These are phyloP conservation scores for Synodontis membranacea DNA, from an alignment of 2,113 vertebrate species.

Conservation along the genomic window DNA sequence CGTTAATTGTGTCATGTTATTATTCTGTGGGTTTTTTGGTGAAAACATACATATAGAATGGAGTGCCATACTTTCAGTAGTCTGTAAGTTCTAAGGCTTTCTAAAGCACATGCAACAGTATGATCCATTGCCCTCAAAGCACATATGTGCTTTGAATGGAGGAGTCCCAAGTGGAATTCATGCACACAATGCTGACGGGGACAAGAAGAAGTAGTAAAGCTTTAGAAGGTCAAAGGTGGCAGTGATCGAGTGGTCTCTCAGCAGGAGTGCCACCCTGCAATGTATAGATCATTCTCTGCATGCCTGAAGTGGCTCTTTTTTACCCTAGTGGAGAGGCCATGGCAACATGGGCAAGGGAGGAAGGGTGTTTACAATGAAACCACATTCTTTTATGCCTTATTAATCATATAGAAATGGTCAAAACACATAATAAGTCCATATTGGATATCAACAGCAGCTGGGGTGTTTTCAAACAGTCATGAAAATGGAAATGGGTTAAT, in stretches of 20 bases:
- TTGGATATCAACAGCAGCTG: not conserved
- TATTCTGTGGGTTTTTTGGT: constrained; percentile 14
- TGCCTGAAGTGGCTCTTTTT: constrained; percentile 53
- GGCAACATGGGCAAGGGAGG: constrained; percentile 49
- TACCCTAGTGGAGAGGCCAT: constrained; percentile 48
- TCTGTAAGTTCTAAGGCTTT: constrained; percentile 8
- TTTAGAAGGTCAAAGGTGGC: constrained; percentile 66
- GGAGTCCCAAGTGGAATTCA: constrained; percentile 58
- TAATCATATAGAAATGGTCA: constrained; percentile 37
- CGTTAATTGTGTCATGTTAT: constrained; percentile 5
- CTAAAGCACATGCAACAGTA: not conserved
- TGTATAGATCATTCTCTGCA: constrained; percentile 63
- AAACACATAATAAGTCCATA: constrained; percentile 20
- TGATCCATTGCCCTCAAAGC: constrained; percentile 27
- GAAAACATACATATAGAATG: constrained; percentile 16
- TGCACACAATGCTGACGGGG: constrained; percentile 51
- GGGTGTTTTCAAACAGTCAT: not conserved
- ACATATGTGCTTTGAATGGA: constrained; percentile 35
- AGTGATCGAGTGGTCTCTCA: constrained; percentile 65
- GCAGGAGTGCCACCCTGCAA: constrained; percentile 56
- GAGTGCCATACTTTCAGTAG: constrained; percentile 31
- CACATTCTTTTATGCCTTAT: constrained; percentile 18
- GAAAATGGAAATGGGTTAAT: not conserved
- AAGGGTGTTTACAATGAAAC: constrained; percentile 45
- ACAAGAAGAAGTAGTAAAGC: constrained; percentile 54